Base-by-base conservation (phyloP, 2,113 vertebrate species). In the Sigmodon hispidus region DNA sequence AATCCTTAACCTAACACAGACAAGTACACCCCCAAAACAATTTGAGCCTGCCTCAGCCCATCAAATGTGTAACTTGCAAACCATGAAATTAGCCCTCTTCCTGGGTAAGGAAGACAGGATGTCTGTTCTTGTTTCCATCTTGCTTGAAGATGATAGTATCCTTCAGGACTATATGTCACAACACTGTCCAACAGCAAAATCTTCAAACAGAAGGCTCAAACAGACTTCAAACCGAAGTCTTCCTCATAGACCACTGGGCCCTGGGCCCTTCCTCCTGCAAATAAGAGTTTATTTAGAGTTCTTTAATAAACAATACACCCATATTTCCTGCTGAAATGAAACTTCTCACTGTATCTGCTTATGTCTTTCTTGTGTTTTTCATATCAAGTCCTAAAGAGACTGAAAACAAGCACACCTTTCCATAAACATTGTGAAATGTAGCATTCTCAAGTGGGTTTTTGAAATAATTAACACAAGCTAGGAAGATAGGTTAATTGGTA, bases 301-400 rank as follows among this genome's bases (percentile, higher is more conserved):
- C 55, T 67, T 79, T 86, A 48, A 80, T 50, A 87, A 94, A 52
- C 48, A 22, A 50, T 61, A 94, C 63, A 73, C 12, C 4, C 34
- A 93, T 26, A 31, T 12, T 36, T 90, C 67, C 59, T 50, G 22
- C 13, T 87, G 22, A 81, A 59, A 34, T 22, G 13, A 21, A 36
- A 72, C 36, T 87, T 87, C 69, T 90, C 43, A 87, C 5, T 43
- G 75, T 93, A 93, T 45, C 52, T 90, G 50, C 40, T 87, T 76
- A 7, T 34, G 43, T 7, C 79, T n/a, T 75, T 7, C 79, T n/a
- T 75, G 10, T 59, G 29, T 12, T 87, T 45, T 65, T 57, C 8
- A 89, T 48, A 65, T 34, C n/a, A 45, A 24, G 3, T 57, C 12
- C 63, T 43, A 65, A 43, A 36, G 16, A 80, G 65, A 52, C 11